Evolutionary conservation across 2,113 vertebrate genomes (phyloP), one percentile per base, ranked within the genome.

Genomic region (Lagopus leucura): DNA sequence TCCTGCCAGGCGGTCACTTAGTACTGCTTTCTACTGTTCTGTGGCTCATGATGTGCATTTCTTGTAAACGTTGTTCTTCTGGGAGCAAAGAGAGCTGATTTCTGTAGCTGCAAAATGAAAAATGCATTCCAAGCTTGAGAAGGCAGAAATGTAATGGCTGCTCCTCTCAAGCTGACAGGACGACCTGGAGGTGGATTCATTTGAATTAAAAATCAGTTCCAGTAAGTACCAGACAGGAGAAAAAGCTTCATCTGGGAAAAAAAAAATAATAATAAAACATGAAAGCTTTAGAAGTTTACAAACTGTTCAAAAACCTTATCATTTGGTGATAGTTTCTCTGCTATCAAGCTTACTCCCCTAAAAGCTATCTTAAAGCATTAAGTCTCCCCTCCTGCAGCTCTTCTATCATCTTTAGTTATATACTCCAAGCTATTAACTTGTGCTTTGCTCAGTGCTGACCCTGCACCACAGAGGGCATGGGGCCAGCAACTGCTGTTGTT

Each of bases 141-240:
- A 79, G 69, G 69, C 52, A 92, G 77, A 80, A 80, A 57, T 36
- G 27, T 54, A 92, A 66, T 22, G 19, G 83, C 52, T 91, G 70
- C 25, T 77, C 69, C 34, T 95, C 88, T 95, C 74, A 54, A 65
- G 50, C 63, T 90, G 94, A 78, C 75, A 86, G 47, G 66, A 48
- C 92, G 87, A 92, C 83, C 89, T 67, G 50, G 34, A 42, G 5
- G 67, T 70, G 81, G 66, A 96, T 47, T 66, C 60, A 82, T 97
- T 93, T 94, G 95, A 97, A 96, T 95, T 95, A 95, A 97, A 97
- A 96, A 90, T 94, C 67, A 87, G 77, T 97, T 97, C 96, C 84
- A 86, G 94, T 93, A 95, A 97, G 43, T 42, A 54, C n/a, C 58
- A 65, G 92, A 89, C 10, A 48, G 60, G 60, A 34, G 54, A 65